These are phyloP conservation scores for Drosophila lacteicornis DNA, from an alignment of 1,140 invertebrate genomes.

Conservation along the genomic window DNA sequence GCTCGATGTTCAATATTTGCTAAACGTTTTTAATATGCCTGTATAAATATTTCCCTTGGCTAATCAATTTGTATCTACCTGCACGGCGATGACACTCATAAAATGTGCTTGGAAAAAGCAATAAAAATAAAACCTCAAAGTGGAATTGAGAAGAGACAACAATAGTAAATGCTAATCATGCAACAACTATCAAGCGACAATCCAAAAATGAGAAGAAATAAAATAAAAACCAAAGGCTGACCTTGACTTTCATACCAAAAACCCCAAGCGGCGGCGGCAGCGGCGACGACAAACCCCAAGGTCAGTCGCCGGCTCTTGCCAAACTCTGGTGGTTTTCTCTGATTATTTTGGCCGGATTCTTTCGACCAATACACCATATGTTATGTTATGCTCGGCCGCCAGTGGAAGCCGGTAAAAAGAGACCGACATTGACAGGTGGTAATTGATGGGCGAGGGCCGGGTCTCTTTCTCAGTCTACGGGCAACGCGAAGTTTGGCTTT, in stretches of 20 bases:
- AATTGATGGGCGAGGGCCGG: constrained; percentile 46
- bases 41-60: constrained; percentile 32
- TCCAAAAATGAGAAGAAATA: background rate
- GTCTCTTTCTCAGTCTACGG: constrained; percentile 17
- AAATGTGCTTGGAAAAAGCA: constrained; percentile 25
- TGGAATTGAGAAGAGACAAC: constrained; percentile 24
- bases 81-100: constrained; percentile 20
- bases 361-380: constrained; percentile 16
- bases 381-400: background rate
- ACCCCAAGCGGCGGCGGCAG: constrained; percentile 9
- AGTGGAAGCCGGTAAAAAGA: constrained; percentile 21
- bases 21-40: constrained; percentile 1
- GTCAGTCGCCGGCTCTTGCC: constrained; percentile 19
- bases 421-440: constrained; percentile 48
- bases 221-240: constrained; percentile 6
- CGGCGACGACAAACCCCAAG: constrained; percentile 17
- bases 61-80: constrained; percentile 26
- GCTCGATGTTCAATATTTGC: constrained; percentile 4
- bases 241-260: constrained; percentile 63
- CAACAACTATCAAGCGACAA: constrained; percentile 29
- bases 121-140: constrained; percentile 49
- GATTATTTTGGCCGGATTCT: constrained; percentile 26
- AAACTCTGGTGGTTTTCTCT: constrained; percentile 24
- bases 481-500: constrained; percentile 22
- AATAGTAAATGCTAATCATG: constrained; percentile 44